phyloP scores from a whole-genome alignment of 2,888 invertebrate species.

The Protophormia terraenovae region DNA sequence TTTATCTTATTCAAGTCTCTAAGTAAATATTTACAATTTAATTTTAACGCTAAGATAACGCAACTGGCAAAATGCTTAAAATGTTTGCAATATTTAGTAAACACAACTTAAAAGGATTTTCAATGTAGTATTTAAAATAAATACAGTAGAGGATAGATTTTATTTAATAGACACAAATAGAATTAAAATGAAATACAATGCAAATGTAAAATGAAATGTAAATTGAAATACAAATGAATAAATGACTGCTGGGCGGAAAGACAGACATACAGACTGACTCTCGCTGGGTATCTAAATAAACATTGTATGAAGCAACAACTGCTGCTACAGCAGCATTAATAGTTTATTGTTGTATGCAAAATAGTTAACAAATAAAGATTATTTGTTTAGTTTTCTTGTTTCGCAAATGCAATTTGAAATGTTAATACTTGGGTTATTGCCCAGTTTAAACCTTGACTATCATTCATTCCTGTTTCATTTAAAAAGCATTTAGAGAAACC shows the following conservation, averaged over 20 bases:
- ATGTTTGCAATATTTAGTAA: neutral
- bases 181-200: too few species aligned
- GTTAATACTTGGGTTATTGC: constrained; percentile 3
- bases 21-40: neutral
- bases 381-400: neutral
- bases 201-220: too few species aligned
- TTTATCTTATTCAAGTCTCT: neutral
- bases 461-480: neutral
- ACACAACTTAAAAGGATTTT: neutral
- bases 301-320: neutral
- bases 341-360: neutral
- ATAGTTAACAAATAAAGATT: neutral
- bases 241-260: neutral
- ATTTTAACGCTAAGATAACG: neutral
- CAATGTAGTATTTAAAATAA: neutral
- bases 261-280: neutral
- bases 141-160: neutral
- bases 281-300: neutral
- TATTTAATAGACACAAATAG: neutral
- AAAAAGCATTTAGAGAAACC: neutral
- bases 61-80: constrained; percentile 10
- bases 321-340: neutral
- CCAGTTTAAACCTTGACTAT: too few species aligned
- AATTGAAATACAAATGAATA: neutral
- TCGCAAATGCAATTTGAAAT: neutral